Evolutionary conservation across 1,140 invertebrate species (phyloP).

Genomic region (Polypedilum pembai): DNA sequence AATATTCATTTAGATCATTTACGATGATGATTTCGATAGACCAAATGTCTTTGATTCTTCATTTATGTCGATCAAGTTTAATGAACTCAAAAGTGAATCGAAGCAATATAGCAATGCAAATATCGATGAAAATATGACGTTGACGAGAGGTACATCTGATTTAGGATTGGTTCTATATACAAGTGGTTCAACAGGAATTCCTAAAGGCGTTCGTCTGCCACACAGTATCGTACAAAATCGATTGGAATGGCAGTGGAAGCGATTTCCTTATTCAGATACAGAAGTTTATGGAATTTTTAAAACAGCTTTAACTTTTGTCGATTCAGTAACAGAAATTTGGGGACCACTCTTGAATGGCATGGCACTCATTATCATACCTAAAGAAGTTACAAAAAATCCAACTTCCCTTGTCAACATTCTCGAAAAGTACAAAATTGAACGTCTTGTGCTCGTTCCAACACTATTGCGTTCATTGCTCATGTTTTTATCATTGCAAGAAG

Average conservation of each 20-base stretch:
- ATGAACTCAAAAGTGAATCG: too few relatives aligned
- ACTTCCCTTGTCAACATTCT: conserved; percentile 59
- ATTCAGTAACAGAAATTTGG: conserved; percentile 71
- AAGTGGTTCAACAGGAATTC: conserved; percentile 85
- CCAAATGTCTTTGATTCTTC: conserved; percentile 1
- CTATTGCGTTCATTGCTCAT: conserved; percentile 67
- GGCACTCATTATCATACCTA: conserved; percentile 63
- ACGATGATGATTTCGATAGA: conserved; percentile 31
- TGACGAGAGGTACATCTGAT: conserved; percentile 40
- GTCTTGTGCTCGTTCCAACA: too few relatives aligned
- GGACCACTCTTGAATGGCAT: too few relatives aligned
- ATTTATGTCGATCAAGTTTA: background rate
- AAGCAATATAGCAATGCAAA: background rate
- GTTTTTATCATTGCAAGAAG: conserved; percentile 51
- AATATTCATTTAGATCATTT: too few relatives aligned
- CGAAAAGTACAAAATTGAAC: conserved; percentile 62
- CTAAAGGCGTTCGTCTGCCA: too few relatives aligned
- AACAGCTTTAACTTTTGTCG: conserved; percentile 81
- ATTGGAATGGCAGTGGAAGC: conserved; percentile 74
- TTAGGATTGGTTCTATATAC: conserved; percentile 80
- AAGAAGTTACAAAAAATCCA: conserved; percentile 63
- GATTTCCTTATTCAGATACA: conserved; percentile 57
- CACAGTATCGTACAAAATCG: too few relatives aligned
- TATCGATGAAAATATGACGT: background rate
- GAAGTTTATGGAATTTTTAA: conserved; percentile 74